Evolutionary conservation across 2,888 invertebrate genomes (phyloP), one percentile per base, ranked within the genome.

Genomic region (Elysia crispata): DNA sequence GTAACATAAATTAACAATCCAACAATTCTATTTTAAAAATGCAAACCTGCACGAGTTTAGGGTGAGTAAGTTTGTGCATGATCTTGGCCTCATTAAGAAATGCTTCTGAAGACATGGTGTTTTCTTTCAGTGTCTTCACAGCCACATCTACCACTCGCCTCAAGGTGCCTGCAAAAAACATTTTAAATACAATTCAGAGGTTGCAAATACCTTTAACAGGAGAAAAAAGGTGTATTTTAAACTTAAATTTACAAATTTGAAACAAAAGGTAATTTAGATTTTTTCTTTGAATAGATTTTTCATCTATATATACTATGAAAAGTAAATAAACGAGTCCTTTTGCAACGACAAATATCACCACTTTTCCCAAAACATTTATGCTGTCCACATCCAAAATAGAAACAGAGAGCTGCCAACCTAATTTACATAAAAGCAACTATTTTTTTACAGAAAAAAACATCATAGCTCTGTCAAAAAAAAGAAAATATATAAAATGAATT

Each of bases 101-200:
- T 1, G 98, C 98, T 88, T 96, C 96, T 1, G 97, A 96, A 31
- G 98, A 97, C 69, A 97, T 97, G 69, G 98, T 97, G 83, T 98
- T 98, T 89, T 97, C 96, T 87, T 98, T 95, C 69, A 99, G 93
- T 0, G 98, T 98, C 93, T 99, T 99, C 25, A 99, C 97, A 66
- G 99, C 99, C 78, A 99, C 99, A 94, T 99, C 98, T 85, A 96
- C 97, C 90, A 95, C 96, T 91, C 97, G 97, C 88, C 97, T 89
- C 97, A 98, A 99, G 92, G 97, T 97, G 25, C 94, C 94, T 93
- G 83, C 75, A 82, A 79, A 23, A n/a, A n/a, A n/a, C n/a, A n/a
- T n/a, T n/a, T n/a, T n/a, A n/a, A n/a, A 30, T 23, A 8, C 13
- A 60, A n/a, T 5, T 60, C 25, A 60, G 60, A n/a, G 3, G 25